phyloP scores from a whole-genome alignment of 1,140 invertebrate genomes.

The Drosophila parvula region DNA sequence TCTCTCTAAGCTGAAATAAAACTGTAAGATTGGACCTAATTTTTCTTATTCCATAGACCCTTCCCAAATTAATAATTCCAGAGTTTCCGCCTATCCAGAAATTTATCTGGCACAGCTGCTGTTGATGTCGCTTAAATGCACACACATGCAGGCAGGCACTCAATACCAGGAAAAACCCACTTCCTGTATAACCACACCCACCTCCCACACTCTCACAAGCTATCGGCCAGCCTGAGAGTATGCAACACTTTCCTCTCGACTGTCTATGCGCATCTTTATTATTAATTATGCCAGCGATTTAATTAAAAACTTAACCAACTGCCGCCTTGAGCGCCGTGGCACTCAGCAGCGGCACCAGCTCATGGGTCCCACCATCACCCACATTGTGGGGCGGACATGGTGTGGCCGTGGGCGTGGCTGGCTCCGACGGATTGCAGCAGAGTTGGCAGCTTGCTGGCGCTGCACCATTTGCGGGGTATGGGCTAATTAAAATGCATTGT shows the following conservation, averaged over 20 bases:
- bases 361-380: conserved; percentile 33
- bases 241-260: conserved; percentile 55
- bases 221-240: conserved; percentile 44
- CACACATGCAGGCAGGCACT: conserved; percentile 36
- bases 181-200: neutral
- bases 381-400: conserved; percentile 21
- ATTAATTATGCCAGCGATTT: conserved; percentile 67
- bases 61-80: neutral
- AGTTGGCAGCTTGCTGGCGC: conserved; percentile 40
- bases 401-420: conserved; percentile 1
- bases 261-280: conserved; percentile 59
- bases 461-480: conserved; percentile 46
- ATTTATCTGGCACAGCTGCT: conserved; percentile 25
- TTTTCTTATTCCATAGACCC: neutral
- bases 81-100: neutral
- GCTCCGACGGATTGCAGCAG: conserved; percentile 40
- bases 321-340: conserved; percentile 56
- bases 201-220: conserved; percentile 5
- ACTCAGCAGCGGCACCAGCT: conserved; percentile 54
- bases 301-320: conserved; percentile 71
- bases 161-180: neutral
- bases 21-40: neutral
- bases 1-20: neutral
- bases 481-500: conserved; percentile 80
- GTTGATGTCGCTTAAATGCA: conserved; percentile 24